Conservation (phyloP, 1,140 invertebrate genomes). For the Drosophila equinoxialis region DNA sequence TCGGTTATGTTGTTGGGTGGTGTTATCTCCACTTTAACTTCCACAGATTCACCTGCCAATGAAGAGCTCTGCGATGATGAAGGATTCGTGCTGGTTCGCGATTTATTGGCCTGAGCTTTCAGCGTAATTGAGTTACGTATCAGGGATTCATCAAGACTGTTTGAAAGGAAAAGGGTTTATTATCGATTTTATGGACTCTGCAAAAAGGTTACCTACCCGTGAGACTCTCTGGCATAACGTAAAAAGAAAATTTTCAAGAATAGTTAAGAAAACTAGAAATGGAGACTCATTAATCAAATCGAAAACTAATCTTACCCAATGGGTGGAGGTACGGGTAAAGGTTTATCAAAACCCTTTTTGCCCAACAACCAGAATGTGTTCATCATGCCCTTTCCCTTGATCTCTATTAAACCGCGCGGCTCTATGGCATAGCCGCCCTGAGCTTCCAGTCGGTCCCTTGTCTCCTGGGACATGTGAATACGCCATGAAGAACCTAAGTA, state of each 20-base stretch:
- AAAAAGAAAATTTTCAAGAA: background rate
- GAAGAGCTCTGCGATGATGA: constrained; percentile 82
- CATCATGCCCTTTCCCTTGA: constrained; percentile 96
- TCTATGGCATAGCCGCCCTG: constrained; percentile 92
- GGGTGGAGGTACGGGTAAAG: constrained; percentile 90
- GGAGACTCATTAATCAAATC: background rate
- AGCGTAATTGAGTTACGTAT: constrained; percentile 77
- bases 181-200: background rate
- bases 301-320: constrained; percentile 86
- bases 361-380: constrained; percentile 95
- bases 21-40: constrained; percentile 82
- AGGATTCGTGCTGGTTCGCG: constrained; percentile 78
- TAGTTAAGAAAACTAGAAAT: background rate
- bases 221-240: constrained; percentile 61
- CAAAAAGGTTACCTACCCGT: constrained; percentile 66
- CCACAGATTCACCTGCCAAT: constrained; percentile 76
- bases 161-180: background rate
- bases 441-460: constrained; percentile 88
- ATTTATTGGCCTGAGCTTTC: constrained; percentile 78
- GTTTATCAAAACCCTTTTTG: constrained; percentile 94
- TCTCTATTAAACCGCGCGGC: constrained; percentile 90
- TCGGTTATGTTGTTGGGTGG: constrained; percentile 70
- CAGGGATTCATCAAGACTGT: constrained; percentile 86
- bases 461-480: constrained; percentile 91
- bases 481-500: constrained; percentile 89